Evolutionary conservation across 2,888 invertebrate species (phyloP).

Genomic region (Trichopria drosophilae): DNA sequence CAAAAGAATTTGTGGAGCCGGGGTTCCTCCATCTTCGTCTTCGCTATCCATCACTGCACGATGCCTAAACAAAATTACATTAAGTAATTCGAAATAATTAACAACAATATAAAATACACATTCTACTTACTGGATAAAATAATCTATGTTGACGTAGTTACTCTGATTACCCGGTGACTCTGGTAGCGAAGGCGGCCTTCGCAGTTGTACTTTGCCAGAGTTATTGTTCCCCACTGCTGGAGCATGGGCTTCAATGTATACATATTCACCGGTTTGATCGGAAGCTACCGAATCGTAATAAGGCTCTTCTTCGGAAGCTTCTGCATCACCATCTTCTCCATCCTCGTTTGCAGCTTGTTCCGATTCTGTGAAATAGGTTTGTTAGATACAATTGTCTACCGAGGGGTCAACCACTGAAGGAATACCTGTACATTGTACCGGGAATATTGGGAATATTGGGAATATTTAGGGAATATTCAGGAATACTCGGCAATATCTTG

Average conservation of each 20-base stretch:
- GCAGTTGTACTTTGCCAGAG: conserved; percentile 45
- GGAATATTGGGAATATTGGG: no score
- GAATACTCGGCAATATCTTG: no score
- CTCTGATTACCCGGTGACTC: conserved; percentile 80
- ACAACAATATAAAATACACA: neutral
- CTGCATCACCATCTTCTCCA: conserved; percentile 56
- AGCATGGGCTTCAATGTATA: conserved; percentile 72
- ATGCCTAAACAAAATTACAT: conserved; percentile 41
- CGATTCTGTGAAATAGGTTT: no score
- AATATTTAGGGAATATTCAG: no score
- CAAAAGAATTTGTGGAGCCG: conserved; percentile 54
- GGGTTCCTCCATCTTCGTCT: conserved; percentile 55
- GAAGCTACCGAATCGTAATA: conserved; percentile 63
- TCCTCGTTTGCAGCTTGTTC: conserved; percentile 56
- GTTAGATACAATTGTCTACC: no score
- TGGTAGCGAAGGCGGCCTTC: conserved; percentile 63
- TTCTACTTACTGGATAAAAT: conserved; percentile 76
- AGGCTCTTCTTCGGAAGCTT: conserved; percentile 58
- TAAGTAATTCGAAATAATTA: neutral
- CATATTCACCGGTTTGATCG: conserved; percentile 69
- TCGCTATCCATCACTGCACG: conserved; percentile 56
- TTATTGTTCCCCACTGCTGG: conserved; percentile 50
- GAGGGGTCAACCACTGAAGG: no score
- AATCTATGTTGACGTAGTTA: conserved; percentile 91
- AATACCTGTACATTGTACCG: no score